Evolutionary conservation across 1,140 invertebrate species (phyloP).

Genomic region (Sycobia sp.): DNA sequence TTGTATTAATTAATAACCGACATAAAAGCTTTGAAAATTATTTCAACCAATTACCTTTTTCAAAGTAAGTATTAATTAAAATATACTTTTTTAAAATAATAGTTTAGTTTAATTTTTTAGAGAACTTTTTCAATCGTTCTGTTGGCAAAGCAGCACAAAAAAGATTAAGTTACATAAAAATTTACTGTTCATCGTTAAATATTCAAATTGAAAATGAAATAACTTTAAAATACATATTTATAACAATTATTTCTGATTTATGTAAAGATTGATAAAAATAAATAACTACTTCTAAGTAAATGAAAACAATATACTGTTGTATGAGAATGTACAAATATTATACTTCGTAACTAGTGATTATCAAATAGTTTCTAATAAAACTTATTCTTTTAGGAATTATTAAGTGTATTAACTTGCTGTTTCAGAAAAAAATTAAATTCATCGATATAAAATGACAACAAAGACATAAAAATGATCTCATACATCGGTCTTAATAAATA

Average conservation of each 20-base stretch:
- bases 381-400: not conserved
- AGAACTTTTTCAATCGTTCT: constrained; percentile 29
- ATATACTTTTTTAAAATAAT: constrained; percentile 15
- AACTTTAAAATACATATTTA: too few relatives aligned
- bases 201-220: too few relatives aligned
- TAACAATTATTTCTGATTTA: not conserved
- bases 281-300: not conserved
- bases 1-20: constrained; percentile 21
- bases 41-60: constrained; percentile 10
- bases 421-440: not conserved
- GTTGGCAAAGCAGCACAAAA: constrained; percentile 36
- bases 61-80: constrained; percentile 11
- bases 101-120: constrained; percentile 10
- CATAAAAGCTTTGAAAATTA: constrained; percentile 24
- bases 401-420: not conserved
- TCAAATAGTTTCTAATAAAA: not conserved
- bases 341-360: not conserved
- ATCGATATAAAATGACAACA: not conserved
- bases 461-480: not conserved
- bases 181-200: too few relatives aligned
- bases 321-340: constrained; percentile 21
- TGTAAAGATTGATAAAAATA: constrained; percentile 15
- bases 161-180: constrained; percentile 30
- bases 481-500: not conserved
- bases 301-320: constrained; percentile 5